Base-by-base conservation (phyloP, 1,140 invertebrate species). In the Ceratosolen fusciceps region DNA sequence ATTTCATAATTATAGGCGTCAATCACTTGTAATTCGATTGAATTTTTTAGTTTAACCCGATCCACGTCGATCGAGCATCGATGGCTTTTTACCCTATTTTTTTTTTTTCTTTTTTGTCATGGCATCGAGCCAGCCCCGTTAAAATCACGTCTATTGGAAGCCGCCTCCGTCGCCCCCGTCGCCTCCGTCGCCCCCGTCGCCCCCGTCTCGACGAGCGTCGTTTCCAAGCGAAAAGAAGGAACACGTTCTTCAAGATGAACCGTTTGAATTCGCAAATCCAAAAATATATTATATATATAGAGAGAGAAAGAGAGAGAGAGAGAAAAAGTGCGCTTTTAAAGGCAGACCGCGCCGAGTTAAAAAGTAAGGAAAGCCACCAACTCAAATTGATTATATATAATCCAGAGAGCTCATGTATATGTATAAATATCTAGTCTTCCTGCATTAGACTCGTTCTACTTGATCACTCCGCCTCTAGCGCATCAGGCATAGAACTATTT, bases 371-470 rank as follows among this genome's bases (percentile, higher is more conserved):
- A 65, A 65, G 7, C 31, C 7, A 8, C 31, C 34, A 37, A 37
- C 60, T 65, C 19, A 65, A 37, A 65, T 65, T 37, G 2, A 65
- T 65, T 65, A 65, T n/a, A n/a, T n/a, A n/a, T 16, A 9, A n/a
- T 37, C 12, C 26, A 65, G 34, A 65, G 37, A 65, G 31, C 60
- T 65, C 31, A 24, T 37, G 31, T n/a, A 37, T 24, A 65, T n/a
- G 60, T 65, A 37, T 37, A 21, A n/a, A n/a, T 5, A 7, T n/a
- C 60, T 19, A 21, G 60, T 21, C 60, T 37, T 37, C 3, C 29
- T 65, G 31, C 21, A 65, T 65, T 12, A 65, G 60, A 37, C 31
- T 65, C 60, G 60, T 65, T 65, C 34, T 65, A n/a, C 60, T 65
- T n/a, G 31, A 65, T 65, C 9, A 31, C 16, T n/a, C 34, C n/a